A percentile compares a stretch with the other conserved stretches of the same genome.
Conservation (phyloP, 2,113 vertebrate genomes). For the Genyomyrus donnyi region DNA sequence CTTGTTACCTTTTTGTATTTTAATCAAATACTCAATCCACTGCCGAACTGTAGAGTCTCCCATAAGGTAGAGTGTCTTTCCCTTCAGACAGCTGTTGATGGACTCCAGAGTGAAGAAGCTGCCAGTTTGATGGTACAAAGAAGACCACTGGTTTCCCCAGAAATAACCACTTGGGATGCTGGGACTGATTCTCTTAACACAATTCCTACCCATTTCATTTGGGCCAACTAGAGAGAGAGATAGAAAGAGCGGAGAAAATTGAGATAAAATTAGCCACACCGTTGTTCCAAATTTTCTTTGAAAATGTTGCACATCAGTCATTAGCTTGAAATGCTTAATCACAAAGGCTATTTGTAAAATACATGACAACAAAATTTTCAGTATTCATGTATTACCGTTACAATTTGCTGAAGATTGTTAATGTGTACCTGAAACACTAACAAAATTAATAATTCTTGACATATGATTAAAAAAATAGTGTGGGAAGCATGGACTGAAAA, state of each 20-base stretch:
- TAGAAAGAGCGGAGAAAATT: background rate
- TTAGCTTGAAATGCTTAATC: too few species aligned
- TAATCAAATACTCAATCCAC: conserved; percentile 33
- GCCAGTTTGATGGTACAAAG: conserved; percentile 31
- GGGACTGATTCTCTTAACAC: conserved; percentile 31
- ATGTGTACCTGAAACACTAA: too few species aligned
- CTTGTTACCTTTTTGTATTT: conserved; percentile 30
- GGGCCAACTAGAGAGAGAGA: conserved; percentile 10
- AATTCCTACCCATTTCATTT: conserved; percentile 26
- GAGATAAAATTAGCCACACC: too few species aligned
- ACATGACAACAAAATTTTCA: too few species aligned
- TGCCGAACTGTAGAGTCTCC: conserved; percentile 42
- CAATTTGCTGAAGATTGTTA: too few species aligned
- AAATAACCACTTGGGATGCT: conserved; percentile 34
- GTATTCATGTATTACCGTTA: too few species aligned
- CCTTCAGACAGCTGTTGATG: conserved; percentile 29
- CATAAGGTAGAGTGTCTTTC: conserved; percentile 41
- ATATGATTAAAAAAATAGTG: too few species aligned
- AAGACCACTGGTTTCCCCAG: conserved; percentile 26
- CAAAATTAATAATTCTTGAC: too few species aligned
- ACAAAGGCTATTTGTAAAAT: too few species aligned
- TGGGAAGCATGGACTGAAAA: too few species aligned
- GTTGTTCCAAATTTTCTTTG: too few species aligned
- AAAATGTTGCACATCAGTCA: too few species aligned
- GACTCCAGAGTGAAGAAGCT: conserved; percentile 15